Percentiles rank a stretch among this genome's conserved stretches.
Conservation (phyloP, 2,888 invertebrate genomes). For the Hedya salicella region DNA sequence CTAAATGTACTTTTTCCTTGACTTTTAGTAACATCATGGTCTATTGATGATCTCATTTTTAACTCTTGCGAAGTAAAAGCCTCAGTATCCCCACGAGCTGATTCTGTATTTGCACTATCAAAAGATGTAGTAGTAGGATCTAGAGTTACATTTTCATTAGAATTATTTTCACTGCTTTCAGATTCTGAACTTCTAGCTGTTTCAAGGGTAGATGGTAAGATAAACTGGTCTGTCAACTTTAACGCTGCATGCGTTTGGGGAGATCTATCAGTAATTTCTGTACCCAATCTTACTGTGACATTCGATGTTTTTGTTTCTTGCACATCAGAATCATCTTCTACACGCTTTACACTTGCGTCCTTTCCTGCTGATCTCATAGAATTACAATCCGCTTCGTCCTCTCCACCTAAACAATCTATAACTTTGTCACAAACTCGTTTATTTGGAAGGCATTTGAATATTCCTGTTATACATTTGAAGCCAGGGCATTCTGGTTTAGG, state of each 20-base stretch:
- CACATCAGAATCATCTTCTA: neutral
- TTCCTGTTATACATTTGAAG: constrained; percentile 87
- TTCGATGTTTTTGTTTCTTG: constrained; percentile 1
- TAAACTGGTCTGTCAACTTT: constrained; percentile 48
- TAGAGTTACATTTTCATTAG: constrained; percentile 53
- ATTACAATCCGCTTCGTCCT: constrained; percentile 91
- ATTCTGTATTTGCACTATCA: constrained; percentile 45
- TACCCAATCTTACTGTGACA: neutral
- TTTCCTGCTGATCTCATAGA: constrained; percentile 49
- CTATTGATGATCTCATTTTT: constrained; percentile 54
- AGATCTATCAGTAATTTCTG: neutral
- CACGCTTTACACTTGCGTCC: neutral
- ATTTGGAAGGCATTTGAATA: constrained; percentile 88
- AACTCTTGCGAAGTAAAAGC: constrained; percentile 49
- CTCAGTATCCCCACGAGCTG: constrained; percentile 51
- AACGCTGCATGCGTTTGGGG: too few species aligned
- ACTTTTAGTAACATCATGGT: constrained; percentile 45
- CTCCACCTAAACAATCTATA: constrained; percentile 91
- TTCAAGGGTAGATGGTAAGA: constrained; percentile 60
- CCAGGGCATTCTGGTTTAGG: constrained; percentile 89
- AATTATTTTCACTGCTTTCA: constrained; percentile 39
- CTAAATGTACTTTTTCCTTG: constrained; percentile 42
- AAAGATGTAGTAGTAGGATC: constrained; percentile 49
- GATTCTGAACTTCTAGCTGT: constrained; percentile 53
- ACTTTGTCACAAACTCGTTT: constrained; percentile 88